A percentile compares a stretch with the other conserved stretches of the same genome.
Conservation (phyloP, 2,113 vertebrate genomes). For the Lycaon pictus region DNA sequence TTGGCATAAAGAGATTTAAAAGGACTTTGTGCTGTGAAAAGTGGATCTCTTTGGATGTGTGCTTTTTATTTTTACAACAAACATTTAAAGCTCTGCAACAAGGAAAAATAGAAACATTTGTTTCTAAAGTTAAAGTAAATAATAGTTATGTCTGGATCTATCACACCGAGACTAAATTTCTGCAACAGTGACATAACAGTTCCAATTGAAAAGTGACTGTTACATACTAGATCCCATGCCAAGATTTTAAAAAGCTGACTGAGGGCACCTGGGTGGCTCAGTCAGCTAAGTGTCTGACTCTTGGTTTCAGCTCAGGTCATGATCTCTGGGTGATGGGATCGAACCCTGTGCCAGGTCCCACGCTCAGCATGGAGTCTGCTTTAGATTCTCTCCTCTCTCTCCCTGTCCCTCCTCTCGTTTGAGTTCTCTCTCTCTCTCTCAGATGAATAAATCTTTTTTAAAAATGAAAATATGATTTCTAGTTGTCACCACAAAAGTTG, state of each 20-base stretch:
- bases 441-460: not conserved
- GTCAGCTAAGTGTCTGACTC: not conserved
- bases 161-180: not conserved
- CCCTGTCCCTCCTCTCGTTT: too few relatives aligned
- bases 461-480: conserved; percentile 3
- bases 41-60: not conserved
- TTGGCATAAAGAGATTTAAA: not conserved
- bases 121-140: conserved; percentile 26
- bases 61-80: conserved; percentile 16
- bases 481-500: not conserved
- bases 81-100: not conserved
- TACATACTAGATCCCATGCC: not conserved
- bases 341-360: not conserved
- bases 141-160: not conserved
- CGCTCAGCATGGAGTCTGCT: not conserved
- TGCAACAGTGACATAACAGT: not conserved
- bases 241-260: conserved; percentile 12
- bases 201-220: not conserved
- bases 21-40: not conserved
- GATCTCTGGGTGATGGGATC: not conserved
- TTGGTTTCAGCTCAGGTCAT: not conserved
- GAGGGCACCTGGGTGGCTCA: not conserved
- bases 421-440: not conserved
- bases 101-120: not conserved
- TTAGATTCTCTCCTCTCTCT: not conserved